phyloP scores from a whole-genome alignment of 2,113 vertebrate genomes.

The Synchiropus splendidus region DNA sequence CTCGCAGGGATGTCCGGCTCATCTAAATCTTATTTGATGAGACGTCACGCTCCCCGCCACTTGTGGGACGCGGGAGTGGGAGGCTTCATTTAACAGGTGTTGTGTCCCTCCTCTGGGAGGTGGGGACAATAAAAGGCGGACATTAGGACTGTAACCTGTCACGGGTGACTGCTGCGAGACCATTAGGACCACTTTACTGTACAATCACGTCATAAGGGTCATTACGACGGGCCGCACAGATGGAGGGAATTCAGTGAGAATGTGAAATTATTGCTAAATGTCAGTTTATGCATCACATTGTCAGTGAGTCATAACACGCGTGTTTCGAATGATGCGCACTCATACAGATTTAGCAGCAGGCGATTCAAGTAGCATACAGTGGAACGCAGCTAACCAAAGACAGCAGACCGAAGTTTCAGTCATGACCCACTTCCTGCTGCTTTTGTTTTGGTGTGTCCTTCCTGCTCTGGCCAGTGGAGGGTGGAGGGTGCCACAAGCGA shows the following conservation, averaged over 20 bases:
- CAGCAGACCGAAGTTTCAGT: too few species aligned
- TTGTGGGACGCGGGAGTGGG: slow-evolving; percentile 10
- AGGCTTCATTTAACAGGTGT: slow-evolving; percentile 63
- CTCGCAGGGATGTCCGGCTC: slow-evolving; percentile 41
- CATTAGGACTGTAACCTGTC: slow-evolving; percentile 67
- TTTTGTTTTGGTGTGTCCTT: too few species aligned
- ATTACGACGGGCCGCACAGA: slow-evolving; percentile 50
- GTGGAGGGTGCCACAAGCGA: too few species aligned
- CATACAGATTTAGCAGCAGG: too few species aligned
- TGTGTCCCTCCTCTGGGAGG: slow-evolving; percentile 36
- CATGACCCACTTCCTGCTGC: too few species aligned
- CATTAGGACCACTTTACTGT: slow-evolving; percentile 64
- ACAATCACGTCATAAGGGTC: slow-evolving; percentile 50
- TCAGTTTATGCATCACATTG: slow-evolving; percentile 17
- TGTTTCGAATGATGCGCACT: slow-evolving; percentile 1
- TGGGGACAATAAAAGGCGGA: slow-evolving; percentile 50
- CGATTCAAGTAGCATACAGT: too few species aligned
- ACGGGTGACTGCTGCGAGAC: slow-evolving; percentile 62
- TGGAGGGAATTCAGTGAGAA: slow-evolving; percentile 29
- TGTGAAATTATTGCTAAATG: too few species aligned
- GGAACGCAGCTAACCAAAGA: too few species aligned
- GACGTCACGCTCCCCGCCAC: slow-evolving; percentile 13
- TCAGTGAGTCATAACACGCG: neutral
- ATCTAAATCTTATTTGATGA: slow-evolving; percentile 42
- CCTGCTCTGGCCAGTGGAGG: too few species aligned